phyloP scores from a whole-genome alignment of 2,113 vertebrate species.

The Ancistrus triradiatus region DNA sequence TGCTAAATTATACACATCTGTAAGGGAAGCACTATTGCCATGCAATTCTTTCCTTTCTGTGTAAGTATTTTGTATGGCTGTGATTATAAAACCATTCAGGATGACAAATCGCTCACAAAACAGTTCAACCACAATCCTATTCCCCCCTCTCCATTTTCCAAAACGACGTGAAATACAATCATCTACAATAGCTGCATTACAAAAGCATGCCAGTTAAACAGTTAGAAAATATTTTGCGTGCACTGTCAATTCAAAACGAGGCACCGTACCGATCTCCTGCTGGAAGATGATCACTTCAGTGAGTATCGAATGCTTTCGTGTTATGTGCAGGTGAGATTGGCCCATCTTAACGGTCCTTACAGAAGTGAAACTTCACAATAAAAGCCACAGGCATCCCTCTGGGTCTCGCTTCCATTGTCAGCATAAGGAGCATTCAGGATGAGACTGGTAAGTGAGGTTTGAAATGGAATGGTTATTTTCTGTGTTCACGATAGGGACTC shows the following conservation, averaged over 20 bases:
- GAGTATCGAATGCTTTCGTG: slow-evolving; percentile 15
- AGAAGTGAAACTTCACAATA: slow-evolving; percentile 9
- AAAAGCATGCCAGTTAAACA: not conserved
- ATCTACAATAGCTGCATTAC: slow-evolving; percentile 7
- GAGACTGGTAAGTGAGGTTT: slow-evolving; percentile 31
- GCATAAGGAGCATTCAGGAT: slow-evolving; percentile 11
- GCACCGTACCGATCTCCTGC: slow-evolving; percentile 21
- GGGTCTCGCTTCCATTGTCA: slow-evolving; percentile 25
- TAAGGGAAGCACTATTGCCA: not conserved
- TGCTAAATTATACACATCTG: slow-evolving; percentile 11
- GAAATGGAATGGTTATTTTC: slow-evolving; percentile 26
- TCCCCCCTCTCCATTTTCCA: slow-evolving; percentile 10
- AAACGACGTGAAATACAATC: too few species aligned
- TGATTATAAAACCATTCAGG: slow-evolving; percentile 23
- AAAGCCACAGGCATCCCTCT: slow-evolving; percentile 27
- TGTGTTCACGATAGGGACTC: slow-evolving; percentile 23
- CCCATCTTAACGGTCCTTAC: slow-evolving; percentile 23
- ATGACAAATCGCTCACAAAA: too few species aligned
- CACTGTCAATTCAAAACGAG: slow-evolving; percentile 13
- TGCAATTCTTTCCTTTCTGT: not conserved
- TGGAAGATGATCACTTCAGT: slow-evolving; percentile 16
- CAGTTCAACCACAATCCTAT: slow-evolving; percentile 3
- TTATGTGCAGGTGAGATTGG: slow-evolving; percentile 8
- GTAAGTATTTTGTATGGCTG: not conserved
- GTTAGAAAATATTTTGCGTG: not conserved